Percentiles rank a stretch among this genome's conserved stretches.
Conservation (phyloP, 1,140 invertebrate species). For the Drosophila pallidifrons region DNA sequence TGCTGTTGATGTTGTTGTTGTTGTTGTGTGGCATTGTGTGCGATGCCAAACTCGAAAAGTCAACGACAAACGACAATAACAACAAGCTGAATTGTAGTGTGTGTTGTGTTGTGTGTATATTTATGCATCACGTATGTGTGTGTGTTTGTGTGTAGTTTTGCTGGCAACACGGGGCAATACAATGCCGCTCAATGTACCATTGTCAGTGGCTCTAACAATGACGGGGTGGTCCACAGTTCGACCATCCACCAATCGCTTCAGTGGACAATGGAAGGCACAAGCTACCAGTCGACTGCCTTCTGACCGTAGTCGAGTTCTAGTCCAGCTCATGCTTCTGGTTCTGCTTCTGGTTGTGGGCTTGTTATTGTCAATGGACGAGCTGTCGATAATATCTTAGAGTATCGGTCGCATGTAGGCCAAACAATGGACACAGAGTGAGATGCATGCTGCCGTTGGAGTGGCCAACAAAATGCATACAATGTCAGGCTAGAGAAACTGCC, state of each 20-base stretch:
- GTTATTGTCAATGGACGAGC: slow-evolving; percentile 68
- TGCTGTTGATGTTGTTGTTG: no score
- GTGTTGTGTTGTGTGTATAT: slow-evolving; percentile 31
- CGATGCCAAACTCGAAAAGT: slow-evolving; percentile 77
- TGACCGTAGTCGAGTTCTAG: background rate
- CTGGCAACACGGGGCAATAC: slow-evolving; percentile 41
- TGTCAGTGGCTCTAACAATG: slow-evolving; percentile 75
- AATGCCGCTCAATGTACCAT: slow-evolving; percentile 66
- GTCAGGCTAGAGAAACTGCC: slow-evolving; percentile 74
- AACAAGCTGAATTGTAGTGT: slow-evolving; percentile 27
- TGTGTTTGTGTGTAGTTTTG: slow-evolving; percentile 31
- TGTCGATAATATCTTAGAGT: slow-evolving; percentile 83
- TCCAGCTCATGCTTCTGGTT: no score
- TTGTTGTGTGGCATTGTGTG: slow-evolving; percentile 60
- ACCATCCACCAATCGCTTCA: slow-evolving; percentile 33
- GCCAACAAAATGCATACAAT: slow-evolving; percentile 80
- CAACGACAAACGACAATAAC: slow-evolving; percentile 75
- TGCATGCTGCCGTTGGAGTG: slow-evolving; percentile 62
- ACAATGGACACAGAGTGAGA: slow-evolving; percentile 46
- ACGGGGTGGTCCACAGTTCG: slow-evolving; percentile 51
- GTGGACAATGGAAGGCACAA: slow-evolving; percentile 70
- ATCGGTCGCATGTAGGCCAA: slow-evolving; percentile 68
- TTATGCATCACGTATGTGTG: slow-evolving; percentile 45
- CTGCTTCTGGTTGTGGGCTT: slow-evolving; percentile 28
- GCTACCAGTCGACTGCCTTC: slow-evolving; percentile 27